Percentiles rank a stretch among this genome's conserved stretches.
Evolutionary conservation across 2,888 invertebrate genomes (phyloP).

Genomic region (Adelphocoris suturalis): DNA sequence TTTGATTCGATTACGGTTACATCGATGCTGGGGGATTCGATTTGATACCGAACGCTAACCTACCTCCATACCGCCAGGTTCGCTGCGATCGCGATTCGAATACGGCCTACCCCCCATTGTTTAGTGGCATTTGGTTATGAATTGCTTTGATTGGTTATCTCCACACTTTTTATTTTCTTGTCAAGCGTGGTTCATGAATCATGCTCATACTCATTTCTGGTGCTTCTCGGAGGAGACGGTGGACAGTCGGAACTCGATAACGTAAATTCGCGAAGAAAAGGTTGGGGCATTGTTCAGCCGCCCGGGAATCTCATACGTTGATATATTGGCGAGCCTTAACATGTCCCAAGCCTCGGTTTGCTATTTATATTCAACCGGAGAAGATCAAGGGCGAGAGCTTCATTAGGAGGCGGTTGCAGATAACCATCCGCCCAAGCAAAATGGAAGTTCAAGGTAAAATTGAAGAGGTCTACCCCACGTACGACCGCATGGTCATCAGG

Average conservation of each 20-base stretch:
- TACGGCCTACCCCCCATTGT: too few species aligned
- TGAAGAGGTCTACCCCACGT: background rate
- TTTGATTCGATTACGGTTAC: too few species aligned
- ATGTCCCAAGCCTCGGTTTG: too few species aligned
- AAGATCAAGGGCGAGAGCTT: background rate
- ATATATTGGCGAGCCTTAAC: background rate
- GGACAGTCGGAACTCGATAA: background rate
- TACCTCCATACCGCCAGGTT: too few species aligned
- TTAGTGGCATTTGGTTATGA: too few species aligned
- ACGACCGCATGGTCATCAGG: background rate
- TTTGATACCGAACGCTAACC: too few species aligned
- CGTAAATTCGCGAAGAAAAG: background rate
- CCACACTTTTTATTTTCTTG: too few species aligned
- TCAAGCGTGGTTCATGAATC: too few species aligned
- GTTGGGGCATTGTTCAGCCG: background rate
- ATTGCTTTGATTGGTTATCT: too few species aligned
- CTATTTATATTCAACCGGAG: background rate
- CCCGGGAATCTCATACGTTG: background rate
- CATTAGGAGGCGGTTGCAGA: background rate
- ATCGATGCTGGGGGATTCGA: too few species aligned
- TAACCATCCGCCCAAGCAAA: background rate
- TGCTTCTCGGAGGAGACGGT: background rate
- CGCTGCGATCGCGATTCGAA: too few species aligned
- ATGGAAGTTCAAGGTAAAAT: slow-evolving; percentile 7
- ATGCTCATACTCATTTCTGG: too few species aligned